A percentile compares a stretch with the other conserved stretches of the same genome.
These are phyloP conservation scores for Platynereis dumerilii DNA, from an alignment of 2,888 invertebrate species.

Conservation along the genomic window DNA sequence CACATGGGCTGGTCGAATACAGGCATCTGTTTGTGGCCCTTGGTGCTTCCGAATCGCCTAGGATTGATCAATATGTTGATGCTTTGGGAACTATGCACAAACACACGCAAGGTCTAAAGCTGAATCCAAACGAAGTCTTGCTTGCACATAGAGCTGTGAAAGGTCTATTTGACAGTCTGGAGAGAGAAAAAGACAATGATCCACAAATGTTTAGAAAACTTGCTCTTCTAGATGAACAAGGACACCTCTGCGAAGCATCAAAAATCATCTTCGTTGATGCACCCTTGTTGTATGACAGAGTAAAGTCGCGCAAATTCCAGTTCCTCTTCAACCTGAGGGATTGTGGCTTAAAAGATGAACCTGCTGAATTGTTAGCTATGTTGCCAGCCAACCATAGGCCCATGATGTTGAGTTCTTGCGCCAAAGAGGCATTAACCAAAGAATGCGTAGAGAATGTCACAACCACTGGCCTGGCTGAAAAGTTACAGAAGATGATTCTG, in stretches of 20 bases:
- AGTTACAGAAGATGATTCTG: conserved; percentile 21
- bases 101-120: conserved; percentile 15
- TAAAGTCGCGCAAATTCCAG: conserved; percentile 27
- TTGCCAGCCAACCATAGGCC: conserved; percentile 38
- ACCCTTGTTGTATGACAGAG: conserved; percentile 35
- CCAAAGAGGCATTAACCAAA: conserved; percentile 36
- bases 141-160: conserved; percentile 35
- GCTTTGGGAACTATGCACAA: conserved; percentile 36
- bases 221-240: conserved; percentile 33
- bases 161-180: conserved; percentile 30
- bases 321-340: conserved; percentile 33
- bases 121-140: conserved; percentile 37
- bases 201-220: conserved; percentile 5
- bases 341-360: conserved; percentile 25
- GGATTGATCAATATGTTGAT: conserved; percentile 37
- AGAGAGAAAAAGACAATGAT: conserved; percentile 10
- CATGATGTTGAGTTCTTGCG: conserved; percentile 35
- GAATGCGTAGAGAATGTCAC: conserved; percentile 11
- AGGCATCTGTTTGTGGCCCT: conserved; percentile 38
- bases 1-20: conserved; percentile 36
- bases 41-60: conserved; percentile 37
- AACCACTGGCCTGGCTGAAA: conserved; percentile 26
- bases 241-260: conserved; percentile 23
- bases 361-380: conserved; percentile 26
- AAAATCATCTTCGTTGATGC: conserved; percentile 35